Conservation (phyloP, 2,888 invertebrate genomes). For the Elaeidobius kamerunicus region DNA sequence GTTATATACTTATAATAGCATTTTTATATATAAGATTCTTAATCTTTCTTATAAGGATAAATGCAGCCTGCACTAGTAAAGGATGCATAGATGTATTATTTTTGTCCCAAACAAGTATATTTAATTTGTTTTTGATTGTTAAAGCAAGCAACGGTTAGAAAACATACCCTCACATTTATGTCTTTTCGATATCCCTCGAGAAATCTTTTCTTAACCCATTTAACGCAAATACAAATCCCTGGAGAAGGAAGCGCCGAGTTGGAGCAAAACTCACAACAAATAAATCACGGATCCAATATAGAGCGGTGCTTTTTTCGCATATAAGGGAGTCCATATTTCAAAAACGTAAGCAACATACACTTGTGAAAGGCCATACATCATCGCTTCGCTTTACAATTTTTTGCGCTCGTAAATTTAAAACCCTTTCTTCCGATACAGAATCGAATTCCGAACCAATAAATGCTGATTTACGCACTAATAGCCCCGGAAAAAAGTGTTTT, state of each 20-base stretch:
- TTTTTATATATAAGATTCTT: no score
- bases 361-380: constrained; percentile 42
- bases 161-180: no score
- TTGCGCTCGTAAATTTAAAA: constrained; percentile 44
- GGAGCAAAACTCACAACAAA: constrained; percentile 27
- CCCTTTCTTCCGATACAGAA: constrained; percentile 37
- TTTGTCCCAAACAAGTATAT: no score
- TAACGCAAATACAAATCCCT: constrained; percentile 8
- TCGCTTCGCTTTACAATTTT: constrained; percentile 33
- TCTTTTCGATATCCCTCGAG: no score
- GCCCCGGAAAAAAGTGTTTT: constrained; percentile 45
- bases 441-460: constrained; percentile 46
- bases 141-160: no score
- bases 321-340: constrained; percentile 38
- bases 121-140: no score
- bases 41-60: no score
- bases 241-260: constrained; percentile 21
- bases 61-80: no score
- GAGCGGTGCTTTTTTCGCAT: constrained; percentile 33
- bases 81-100: no score
- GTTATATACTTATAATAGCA: no score
- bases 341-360: constrained; percentile 42
- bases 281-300: constrained; percentile 26
- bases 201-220: constrained; percentile 11
- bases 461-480: constrained; percentile 48